Conservation (phyloP, 1,140 invertebrate genomes). For the Sitobion miscanthi region DNA sequence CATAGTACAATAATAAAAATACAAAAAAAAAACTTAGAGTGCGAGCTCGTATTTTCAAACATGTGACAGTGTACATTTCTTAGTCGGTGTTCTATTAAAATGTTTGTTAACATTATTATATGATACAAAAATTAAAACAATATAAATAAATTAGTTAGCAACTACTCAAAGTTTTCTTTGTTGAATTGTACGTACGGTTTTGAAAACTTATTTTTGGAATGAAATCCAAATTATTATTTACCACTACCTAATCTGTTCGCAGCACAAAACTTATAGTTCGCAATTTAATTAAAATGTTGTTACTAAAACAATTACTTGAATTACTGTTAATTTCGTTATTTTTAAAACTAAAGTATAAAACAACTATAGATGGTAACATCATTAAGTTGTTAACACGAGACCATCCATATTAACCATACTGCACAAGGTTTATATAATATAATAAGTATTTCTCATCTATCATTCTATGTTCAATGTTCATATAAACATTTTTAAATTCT, state of each 20-base stretch:
- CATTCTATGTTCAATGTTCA: no score
- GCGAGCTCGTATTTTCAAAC: not conserved
- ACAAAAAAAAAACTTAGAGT: not conserved
- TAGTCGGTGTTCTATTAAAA: not conserved
- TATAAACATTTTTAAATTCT: not conserved
- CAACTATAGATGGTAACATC: not conserved
- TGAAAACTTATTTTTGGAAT: slow-evolving; percentile 19
- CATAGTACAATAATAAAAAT: not conserved
- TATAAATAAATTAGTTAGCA: slow-evolving; percentile 31
- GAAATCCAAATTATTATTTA: slow-evolving; percentile 22
- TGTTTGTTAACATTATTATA: not conserved
- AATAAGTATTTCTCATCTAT: not conserved
- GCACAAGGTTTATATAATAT: not conserved
- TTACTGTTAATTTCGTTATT: slow-evolving; percentile 17
- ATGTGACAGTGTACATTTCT: not conserved
- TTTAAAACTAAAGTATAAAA: not conserved
- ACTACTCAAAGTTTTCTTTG: slow-evolving; percentile 37
- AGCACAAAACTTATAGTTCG: not conserved
- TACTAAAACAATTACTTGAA: slow-evolving; percentile 5
- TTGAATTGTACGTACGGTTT: not conserved
- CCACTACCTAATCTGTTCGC: not conserved
- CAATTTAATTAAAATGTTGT: slow-evolving; percentile 41
- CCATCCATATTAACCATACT: not conserved
- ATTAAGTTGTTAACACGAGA: not conserved
- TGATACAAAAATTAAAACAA: not conserved